Conservation (phyloP, 2,888 invertebrate species). For the Dryobota labecula region DNA sequence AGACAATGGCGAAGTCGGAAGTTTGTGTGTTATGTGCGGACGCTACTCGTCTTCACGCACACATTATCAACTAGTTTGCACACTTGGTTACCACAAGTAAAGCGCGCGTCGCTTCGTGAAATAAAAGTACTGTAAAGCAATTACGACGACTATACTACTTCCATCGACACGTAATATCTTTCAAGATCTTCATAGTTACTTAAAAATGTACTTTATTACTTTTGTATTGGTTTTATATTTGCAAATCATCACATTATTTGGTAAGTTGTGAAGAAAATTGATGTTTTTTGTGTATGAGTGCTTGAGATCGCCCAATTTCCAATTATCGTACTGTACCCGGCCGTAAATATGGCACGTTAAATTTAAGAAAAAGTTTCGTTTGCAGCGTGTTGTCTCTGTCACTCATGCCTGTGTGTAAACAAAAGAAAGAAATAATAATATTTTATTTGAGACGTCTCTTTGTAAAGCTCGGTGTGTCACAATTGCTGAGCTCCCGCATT, state of each 20-base stretch:
- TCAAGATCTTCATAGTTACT: conserved; percentile 15
- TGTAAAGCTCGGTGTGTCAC: too few relatives aligned
- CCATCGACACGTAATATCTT: not conserved
- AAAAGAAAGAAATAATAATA: too few relatives aligned
- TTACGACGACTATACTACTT: not conserved
- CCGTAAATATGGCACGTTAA: not conserved
- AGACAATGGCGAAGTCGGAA: too few relatives aligned
- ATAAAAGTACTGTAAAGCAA: not conserved
- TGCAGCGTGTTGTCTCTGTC: too few relatives aligned
- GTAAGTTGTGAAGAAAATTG: conserved; percentile 9
- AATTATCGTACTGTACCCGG: not conserved
- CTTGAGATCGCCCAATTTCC: conserved; percentile 25
- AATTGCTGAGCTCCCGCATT: too few relatives aligned
- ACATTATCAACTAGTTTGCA: too few relatives aligned
- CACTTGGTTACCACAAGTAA: too few relatives aligned
- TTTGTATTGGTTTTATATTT: conserved; percentile 38
- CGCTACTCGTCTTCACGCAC: too few relatives aligned
- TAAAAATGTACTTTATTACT: conserved; percentile 39
- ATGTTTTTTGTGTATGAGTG: conserved; percentile 33
- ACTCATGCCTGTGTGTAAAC: too few relatives aligned
- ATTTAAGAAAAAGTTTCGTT: not conserved
- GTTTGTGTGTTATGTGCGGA: too few relatives aligned
- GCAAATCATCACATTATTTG: conserved; percentile 43
- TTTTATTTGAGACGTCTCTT: too few relatives aligned
- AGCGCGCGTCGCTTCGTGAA: too few relatives aligned